Evolutionary conservation across 2,888 invertebrate genomes (phyloP), one percentile per base, ranked within the genome.

Genomic region (Erynnis tages): DNA sequence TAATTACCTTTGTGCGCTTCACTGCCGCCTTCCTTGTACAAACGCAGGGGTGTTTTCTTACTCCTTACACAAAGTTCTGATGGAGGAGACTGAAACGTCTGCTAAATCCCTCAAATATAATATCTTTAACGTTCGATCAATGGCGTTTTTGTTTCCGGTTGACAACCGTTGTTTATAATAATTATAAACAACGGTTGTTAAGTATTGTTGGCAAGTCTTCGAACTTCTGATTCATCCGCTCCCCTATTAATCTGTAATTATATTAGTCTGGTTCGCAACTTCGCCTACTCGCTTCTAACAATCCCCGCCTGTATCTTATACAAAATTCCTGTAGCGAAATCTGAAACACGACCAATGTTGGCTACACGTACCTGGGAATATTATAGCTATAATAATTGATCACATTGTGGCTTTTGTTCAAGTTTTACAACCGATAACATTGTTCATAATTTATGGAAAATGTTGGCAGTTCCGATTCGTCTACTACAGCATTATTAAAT

Each of bases 1-100:
- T 83, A 86, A 84, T 86, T 85, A 80, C 54, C 54, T 79, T 80
- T 79, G 79, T 76, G 81, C 83, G 79, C 77, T 81, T 82, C 78
- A 76, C 78, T 53, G 54, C 46, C 52, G 53, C 56, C 43, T 55
- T 34, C 45, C 34, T 45, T 34, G 23, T 45, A 34, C 34, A 32
- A 23, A 45, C 21, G n/a, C 44, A 10, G 10, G 11, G 7, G 11
- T 38, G 14, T 27, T 41, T 27, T 27, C 34, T 29, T 44, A 44
- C 32, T 44, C 19, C 30, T 32, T 44, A 30, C 11, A 44, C 32
- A 21, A 32, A 44, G 32, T 44, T 44, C 19, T 14, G 13, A 23
- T 32, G 40, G 32, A 14, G 23, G 14, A 49, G 8, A 40, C 48
- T 49, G 23, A 40, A 49, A 40, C 17, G 38, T 38, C 19, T 37